Base-by-base conservation (phyloP, 1,140 invertebrate species). In the Drosophila eugracilis region DNA sequence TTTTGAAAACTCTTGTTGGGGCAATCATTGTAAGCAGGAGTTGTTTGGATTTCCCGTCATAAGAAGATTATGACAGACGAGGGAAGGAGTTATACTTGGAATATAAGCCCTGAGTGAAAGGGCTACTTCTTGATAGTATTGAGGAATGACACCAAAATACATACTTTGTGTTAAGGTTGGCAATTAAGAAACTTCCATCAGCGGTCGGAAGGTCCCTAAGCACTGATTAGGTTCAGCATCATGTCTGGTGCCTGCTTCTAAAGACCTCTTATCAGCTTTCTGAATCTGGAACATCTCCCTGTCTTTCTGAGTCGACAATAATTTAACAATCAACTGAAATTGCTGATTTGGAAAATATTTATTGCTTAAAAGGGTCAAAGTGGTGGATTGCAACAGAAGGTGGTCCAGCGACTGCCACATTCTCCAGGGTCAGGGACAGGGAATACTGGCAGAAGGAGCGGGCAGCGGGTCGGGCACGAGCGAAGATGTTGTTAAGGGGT, bases 401-500 rank as follows among this genome's bases (percentile, higher is more conserved):
- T 74, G 17, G 62, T 3, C 76, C 76, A 2, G 69, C 50, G 4
- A 45, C 50, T 24, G 72, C 72, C 5, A 26, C 75, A 17, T 58
- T 12, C 6, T 26, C 24, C 9, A 75, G 36, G 15, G 36, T 26
- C 44, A 66, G 9, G 74, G 74, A 21, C 62, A 75, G 4, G 50
- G 15, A 2, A 69, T 22, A 5, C 28, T 52, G 10, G 24, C 70
- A 70, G 14, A 75, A 42, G 0, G 4, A 7, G 3, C 55, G 59
- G 7, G 28, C 39, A 2, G 32, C 6, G 9, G 77, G 75, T 0
- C 26, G 30, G 5, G 59, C 12, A 1, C 21, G 5, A 21, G 48
- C 75, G 1, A 26, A 78, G 1, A 75, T 54, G 6, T 79, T 79
- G 58, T 79, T 79, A 15, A 59, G 70, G n/a, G 22, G 70, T 74